These are phyloP conservation scores for Rhinoraja longicauda DNA, from an alignment of 2,797 vertebrate species.

Conservation along the genomic window DNA sequence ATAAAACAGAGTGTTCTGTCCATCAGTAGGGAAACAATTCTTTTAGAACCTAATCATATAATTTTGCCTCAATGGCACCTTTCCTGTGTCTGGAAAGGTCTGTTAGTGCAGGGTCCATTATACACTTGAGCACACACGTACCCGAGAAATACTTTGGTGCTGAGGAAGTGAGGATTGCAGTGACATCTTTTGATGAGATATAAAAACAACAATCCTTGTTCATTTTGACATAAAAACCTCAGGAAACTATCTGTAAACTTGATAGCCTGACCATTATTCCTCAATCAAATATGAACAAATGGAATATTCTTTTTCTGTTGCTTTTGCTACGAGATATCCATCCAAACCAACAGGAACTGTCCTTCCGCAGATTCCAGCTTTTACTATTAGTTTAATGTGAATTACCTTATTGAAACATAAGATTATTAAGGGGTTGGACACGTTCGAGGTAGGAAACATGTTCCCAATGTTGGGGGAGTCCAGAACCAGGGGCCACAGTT, in stretches of 20 bases:
- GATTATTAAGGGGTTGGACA: no score
- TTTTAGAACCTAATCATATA: not conserved
- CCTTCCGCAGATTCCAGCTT: not conserved
- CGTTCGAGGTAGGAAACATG: no score
- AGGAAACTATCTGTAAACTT: not conserved
- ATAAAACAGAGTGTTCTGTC: not conserved
- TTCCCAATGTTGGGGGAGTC: no score
- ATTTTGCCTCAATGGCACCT: not conserved
- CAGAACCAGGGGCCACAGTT: no score
- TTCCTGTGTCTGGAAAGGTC: not conserved
- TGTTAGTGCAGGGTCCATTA: not conserved
- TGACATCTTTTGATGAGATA: not conserved
- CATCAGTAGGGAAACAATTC: not conserved
- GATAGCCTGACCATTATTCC: not conserved
- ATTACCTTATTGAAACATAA: no score
- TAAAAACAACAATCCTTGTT: not conserved
- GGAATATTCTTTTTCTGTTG: not conserved
- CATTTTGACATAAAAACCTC: not conserved
- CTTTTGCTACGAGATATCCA: not conserved
- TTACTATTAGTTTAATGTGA: not conserved
- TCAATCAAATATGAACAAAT: not conserved
- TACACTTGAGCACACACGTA: not conserved
- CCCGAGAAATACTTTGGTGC: not conserved
- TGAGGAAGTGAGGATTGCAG: not conserved
- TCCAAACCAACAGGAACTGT: not conserved